Conservation (phyloP, 1,140 invertebrate species). For the Ceratina australensis region DNA sequence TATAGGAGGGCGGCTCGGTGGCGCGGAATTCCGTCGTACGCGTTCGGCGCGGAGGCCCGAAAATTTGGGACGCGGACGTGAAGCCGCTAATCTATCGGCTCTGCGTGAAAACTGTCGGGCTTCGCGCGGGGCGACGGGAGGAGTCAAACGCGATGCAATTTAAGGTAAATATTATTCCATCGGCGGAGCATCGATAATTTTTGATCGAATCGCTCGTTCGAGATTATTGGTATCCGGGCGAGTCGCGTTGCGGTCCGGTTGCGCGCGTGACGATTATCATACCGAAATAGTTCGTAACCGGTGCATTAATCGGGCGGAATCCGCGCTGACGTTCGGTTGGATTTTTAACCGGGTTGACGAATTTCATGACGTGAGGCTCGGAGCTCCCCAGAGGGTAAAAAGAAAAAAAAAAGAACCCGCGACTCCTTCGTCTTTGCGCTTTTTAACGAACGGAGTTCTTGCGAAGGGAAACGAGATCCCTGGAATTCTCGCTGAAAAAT, state of each 20-base stretch:
- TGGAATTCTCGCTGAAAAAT: neutral
- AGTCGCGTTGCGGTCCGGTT: constrained; percentile 39
- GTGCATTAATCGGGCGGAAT: constrained; percentile 57
- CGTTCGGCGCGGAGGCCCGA: neutral
- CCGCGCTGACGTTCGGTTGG: constrained; percentile 2
- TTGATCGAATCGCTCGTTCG: constrained; percentile 61
- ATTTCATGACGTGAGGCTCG: neutral
- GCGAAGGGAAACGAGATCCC: neutral
- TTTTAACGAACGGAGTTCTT: neutral
- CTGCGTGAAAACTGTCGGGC: constrained; percentile 23
- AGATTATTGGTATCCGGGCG: constrained; percentile 55
- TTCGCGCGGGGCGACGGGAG: no score
- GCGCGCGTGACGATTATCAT: constrained; percentile 52
- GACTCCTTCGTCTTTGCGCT: no score
- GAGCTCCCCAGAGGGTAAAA: neutral
- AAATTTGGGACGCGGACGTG: constrained; percentile 22
- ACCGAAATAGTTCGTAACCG: constrained; percentile 59
- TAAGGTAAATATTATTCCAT: constrained; percentile 63
- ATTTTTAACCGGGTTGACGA: constrained; percentile 14
- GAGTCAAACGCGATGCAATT: constrained; percentile 47
- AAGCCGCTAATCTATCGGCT: constrained; percentile 51
- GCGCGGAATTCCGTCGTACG: no score
- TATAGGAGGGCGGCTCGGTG: no score
- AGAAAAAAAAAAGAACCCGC: no score
- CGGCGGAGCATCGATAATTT: constrained; percentile 56